phyloP scores from a whole-genome alignment of 2,888 invertebrate genomes.

The Eumacrocentrus americanus region DNA sequence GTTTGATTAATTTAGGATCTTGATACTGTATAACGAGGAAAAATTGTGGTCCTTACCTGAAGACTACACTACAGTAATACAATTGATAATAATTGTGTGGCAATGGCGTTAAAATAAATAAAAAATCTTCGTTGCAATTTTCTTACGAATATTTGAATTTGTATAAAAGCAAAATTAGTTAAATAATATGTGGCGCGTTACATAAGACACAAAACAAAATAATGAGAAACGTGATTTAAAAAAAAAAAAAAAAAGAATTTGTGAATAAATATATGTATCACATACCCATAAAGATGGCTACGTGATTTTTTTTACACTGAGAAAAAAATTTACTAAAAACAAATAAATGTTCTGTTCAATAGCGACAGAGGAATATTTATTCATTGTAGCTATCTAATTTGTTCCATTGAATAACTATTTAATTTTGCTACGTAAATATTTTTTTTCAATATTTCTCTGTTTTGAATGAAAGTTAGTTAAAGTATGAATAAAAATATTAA shows the following conservation, averaged over 20 bases:
- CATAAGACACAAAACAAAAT: not conserved
- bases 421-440: not conserved
- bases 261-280: too few species aligned
- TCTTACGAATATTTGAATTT: not conserved
- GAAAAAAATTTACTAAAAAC: not conserved
- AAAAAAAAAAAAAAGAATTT: not conserved
- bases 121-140: not conserved
- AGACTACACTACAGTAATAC: not conserved
- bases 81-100: not conserved
- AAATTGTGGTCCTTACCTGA: too few species aligned
- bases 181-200: not conserved
- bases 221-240: not conserved
- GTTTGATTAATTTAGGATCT: too few species aligned
- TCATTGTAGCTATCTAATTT: not conserved
- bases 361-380: not conserved
- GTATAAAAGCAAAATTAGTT: not conserved
- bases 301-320: not conserved
- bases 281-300: not conserved
- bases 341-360: not conserved
- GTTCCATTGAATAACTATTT: not conserved
- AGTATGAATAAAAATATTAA: not conserved
- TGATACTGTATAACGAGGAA: too few species aligned
- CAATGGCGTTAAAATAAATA: constrained; percentile 4
- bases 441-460: too few species aligned
- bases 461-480: too few species aligned